These are phyloP conservation scores for Apaloderma vittatum DNA, from an alignment of 2,113 vertebrate genomes.

Conservation along the genomic window DNA sequence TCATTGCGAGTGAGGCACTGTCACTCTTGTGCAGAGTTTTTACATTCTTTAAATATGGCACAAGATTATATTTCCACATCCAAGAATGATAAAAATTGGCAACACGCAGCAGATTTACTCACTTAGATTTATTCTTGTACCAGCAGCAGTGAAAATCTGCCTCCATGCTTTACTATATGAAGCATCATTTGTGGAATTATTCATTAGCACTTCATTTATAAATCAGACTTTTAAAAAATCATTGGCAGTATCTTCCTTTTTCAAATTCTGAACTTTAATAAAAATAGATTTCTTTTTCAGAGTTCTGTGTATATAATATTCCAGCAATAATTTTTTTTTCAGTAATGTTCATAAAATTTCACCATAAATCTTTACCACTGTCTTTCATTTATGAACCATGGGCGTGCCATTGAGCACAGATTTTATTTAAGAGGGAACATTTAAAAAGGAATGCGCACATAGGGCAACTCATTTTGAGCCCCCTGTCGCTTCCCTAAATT, in stretches of 20 bases:
- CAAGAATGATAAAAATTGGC: constrained; percentile 34
- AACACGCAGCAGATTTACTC: constrained; percentile 45
- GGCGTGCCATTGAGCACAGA: background rate
- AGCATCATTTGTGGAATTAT: constrained; percentile 67
- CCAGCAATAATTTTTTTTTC: background rate
- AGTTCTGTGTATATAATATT: background rate
- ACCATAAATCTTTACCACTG: background rate
- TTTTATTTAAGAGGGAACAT: background rate
- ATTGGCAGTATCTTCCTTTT: constrained; percentile 43
- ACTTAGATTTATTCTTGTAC: constrained; percentile 67
- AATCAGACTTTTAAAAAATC: constrained; percentile 55
- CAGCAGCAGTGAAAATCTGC: constrained; percentile 61
- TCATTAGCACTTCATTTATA: constrained; percentile 72
- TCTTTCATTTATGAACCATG: background rate
- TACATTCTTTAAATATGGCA: constrained; percentile 48
- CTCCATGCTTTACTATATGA: constrained; percentile 46
- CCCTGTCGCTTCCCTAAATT: background rate
- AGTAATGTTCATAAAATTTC: constrained; percentile 10
- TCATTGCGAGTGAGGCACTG: background rate
- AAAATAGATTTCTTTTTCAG: constrained; percentile 30
- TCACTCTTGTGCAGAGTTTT: background rate
- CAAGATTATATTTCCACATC: constrained; percentile 33
- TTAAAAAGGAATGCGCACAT: background rate
- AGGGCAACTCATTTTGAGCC: background rate
- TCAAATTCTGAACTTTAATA: constrained; percentile 43